Evolutionary conservation across 2,797 vertebrate species (phyloP).

Genomic region (Psittacula derbiana): DNA sequence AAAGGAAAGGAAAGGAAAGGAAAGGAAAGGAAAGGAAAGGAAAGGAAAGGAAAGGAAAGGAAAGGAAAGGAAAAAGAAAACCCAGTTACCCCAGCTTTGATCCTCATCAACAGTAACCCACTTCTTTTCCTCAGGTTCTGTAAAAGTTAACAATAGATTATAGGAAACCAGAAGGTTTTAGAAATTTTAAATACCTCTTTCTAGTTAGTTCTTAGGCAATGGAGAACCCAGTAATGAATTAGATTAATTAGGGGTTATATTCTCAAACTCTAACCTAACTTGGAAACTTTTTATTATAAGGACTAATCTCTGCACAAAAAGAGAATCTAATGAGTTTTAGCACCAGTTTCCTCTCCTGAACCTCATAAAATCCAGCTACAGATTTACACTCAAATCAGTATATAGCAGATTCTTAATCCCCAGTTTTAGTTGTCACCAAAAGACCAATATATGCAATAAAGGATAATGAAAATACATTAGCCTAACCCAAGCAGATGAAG

Average conservation of each 20-base stretch:
- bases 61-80: not conserved
- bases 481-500: not conserved
- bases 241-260: not conserved
- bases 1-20: accelerated
- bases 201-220: not conserved
- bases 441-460: not conserved
- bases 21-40: accelerated
- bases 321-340: not conserved
- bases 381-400: not conserved
- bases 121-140: not conserved
- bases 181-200: not conserved
- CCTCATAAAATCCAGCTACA: not conserved
- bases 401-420: not conserved
- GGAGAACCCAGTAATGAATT: not conserved
- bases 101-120: not conserved
- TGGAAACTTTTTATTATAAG: not conserved
- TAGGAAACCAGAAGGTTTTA: not conserved
- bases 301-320: not conserved
- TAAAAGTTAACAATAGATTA: not conserved
- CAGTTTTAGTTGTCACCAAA: not conserved
- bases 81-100: not conserved
- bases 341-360: not conserved
- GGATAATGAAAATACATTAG: accelerated
- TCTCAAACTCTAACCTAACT: not conserved
- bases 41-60: too few relatives aligned